Percentiles rank a stretch among this genome's conserved stretches.
Conservation (phyloP, 2,113 vertebrate genomes). For the Psittacula cyanocephala region DNA sequence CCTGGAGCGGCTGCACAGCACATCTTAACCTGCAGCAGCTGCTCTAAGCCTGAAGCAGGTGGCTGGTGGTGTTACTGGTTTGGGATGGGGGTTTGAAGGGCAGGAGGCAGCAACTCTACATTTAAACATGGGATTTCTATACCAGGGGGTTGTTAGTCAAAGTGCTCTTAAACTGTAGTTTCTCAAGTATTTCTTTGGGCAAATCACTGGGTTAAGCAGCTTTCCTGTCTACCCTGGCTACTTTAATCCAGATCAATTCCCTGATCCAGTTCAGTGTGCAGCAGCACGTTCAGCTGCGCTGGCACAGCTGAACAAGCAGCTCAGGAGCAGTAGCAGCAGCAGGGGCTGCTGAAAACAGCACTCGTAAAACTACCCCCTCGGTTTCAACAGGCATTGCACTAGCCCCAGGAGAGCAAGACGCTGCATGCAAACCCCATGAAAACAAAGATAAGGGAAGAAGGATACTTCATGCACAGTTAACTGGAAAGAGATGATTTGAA, state of each 20-base stretch:
- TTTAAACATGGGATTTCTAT: not conserved
- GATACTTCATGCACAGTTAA: not conserved
- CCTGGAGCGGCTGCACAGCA: accelerated
- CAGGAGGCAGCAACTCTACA: not conserved
- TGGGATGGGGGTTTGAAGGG: not conserved
- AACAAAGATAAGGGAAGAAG: not conserved
- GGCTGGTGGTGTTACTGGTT: not conserved
- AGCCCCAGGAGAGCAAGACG: not conserved
- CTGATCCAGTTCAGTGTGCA: constrained; percentile 18
- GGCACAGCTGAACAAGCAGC: constrained; percentile 9
- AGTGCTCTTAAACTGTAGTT: constrained; percentile 35
- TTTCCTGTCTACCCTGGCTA: constrained; percentile 42
- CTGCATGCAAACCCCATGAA: not conserved
- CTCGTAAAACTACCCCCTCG: accelerated
- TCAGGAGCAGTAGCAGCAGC: not conserved
- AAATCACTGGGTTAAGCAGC: constrained; percentile 5
- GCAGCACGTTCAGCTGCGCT: not conserved
- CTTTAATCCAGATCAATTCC: constrained; percentile 48
- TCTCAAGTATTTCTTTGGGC: constrained; percentile 29
- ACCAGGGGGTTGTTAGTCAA: not conserved
- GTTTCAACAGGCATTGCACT: not conserved
- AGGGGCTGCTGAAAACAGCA: not conserved
- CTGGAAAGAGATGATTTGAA: not conserved
- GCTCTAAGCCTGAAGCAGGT: not conserved
- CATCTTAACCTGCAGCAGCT: constrained; percentile 17